These are phyloP conservation scores for Antechinus stuartii DNA, from an alignment of 2,113 vertebrate species.

Conservation along the genomic window DNA sequence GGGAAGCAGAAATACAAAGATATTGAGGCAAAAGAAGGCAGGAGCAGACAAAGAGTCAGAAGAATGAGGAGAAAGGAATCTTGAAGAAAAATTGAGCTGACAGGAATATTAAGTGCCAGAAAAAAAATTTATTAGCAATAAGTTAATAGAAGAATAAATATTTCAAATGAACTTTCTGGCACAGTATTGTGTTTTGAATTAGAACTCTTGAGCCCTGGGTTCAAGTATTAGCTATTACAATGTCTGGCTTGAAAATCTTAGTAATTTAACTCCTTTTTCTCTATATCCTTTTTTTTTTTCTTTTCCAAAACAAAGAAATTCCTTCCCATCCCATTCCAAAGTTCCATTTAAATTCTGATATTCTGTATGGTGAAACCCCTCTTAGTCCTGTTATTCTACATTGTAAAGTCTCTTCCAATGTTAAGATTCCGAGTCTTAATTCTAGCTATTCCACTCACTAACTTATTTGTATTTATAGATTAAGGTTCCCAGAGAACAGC, in stretches of 20 bases:
- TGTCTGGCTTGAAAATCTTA: neutral
- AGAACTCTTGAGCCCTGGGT: neutral
- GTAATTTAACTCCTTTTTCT: neutral
- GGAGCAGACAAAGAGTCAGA: neutral
- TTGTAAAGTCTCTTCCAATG: neutral
- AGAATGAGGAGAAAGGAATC: no score
- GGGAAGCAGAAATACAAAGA: neutral
- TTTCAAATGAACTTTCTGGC: accelerated
- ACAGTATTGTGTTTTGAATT: neutral
- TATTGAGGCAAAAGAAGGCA: neutral
- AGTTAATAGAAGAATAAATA: neutral
- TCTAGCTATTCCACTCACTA: neutral
- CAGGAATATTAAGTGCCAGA: accelerated
- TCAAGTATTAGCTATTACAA: neutral
- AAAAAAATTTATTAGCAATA: accelerated
- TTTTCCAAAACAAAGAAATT: neutral
- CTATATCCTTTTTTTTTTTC: neutral
- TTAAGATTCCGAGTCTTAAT: neutral
- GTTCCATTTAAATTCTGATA: neutral
- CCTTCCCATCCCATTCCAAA: neutral
- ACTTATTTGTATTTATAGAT: neutral
- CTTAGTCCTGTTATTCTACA: no score
- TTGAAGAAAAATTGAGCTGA: neutral
- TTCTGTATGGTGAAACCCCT: neutral
- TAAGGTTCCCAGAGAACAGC: neutral